Percentiles rank a stretch among this genome's conserved stretches.
Conservation (phyloP, 2,888 invertebrate species). For the Drosophila phalerata region DNA sequence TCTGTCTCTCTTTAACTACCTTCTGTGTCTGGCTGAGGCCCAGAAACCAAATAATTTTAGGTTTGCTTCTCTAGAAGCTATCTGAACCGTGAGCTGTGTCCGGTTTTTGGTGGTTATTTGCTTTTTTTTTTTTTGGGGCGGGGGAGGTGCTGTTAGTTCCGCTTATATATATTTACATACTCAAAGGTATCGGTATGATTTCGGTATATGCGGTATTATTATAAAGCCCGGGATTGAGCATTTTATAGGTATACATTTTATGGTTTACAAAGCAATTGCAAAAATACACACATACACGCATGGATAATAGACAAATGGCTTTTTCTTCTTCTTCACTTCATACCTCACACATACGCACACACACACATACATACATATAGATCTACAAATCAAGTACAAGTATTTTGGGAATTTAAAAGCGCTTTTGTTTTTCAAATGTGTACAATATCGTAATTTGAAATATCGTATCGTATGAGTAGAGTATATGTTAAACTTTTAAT, state of each 20-base stretch:
- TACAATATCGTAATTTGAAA: slow-evolving; percentile 19
- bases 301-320: slow-evolving; percentile 44
- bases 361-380: slow-evolving; percentile 9
- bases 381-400: slow-evolving; percentile 27
- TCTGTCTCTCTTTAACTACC: slow-evolving; percentile 1
- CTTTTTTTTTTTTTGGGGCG: not conserved
- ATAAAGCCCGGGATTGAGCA: slow-evolving; percentile 24
- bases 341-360: slow-evolving; percentile 2
- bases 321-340: not conserved
- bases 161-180: slow-evolving; percentile 59
- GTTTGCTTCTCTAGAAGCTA: slow-evolving; percentile 4
- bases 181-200: slow-evolving; percentile 46
- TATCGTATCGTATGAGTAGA: slow-evolving; percentile 45
- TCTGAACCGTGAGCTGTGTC: slow-evolving; percentile 1
- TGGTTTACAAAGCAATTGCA: slow-evolving; percentile 35
- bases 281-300: slow-evolving; percentile 22
- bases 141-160: slow-evolving; percentile 1
- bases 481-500: slow-evolving; percentile 56
- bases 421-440: slow-evolving; percentile 41
- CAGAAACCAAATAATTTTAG: slow-evolving; percentile 2
- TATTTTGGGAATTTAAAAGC: slow-evolving; percentile 55
- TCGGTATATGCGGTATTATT: slow-evolving; percentile 31
- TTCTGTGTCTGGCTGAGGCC: slow-evolving; percentile 2
- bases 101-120: slow-evolving; percentile 19
- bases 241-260: slow-evolving; percentile 19